A percentile compares a stretch with the other conserved stretches of the same genome.
Conservation (phyloP, 2,888 invertebrate genomes). For the Trissoscelio sp. region DNA sequence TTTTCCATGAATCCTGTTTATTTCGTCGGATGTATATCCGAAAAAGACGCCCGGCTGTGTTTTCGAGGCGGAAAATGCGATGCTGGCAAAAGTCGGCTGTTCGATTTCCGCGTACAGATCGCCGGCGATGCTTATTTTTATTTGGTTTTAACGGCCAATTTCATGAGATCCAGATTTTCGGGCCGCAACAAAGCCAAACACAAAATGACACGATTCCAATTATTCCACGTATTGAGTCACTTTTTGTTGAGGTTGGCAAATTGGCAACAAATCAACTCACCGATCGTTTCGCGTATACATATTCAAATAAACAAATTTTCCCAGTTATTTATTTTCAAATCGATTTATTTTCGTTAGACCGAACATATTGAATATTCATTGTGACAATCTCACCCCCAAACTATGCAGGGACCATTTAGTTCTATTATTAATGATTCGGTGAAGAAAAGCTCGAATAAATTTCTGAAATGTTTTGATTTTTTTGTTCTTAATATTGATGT, state of each 20-base stretch:
- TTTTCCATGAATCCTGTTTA: conserved; percentile 4
- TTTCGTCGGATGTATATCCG: conserved; percentile 5
- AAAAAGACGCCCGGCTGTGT: neutral
- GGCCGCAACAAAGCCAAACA: conserved; percentile 48
- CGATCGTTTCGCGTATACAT: conserved; percentile 18
- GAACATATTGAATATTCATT: conserved; percentile 40
- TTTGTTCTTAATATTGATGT: conserved; percentile 3
- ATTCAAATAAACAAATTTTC: conserved; percentile 40
- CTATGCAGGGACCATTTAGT: conserved; percentile 3
- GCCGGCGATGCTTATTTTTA: conserved; percentile 49
- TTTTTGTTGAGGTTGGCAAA: conserved; percentile 42
- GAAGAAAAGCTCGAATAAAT: neutral
- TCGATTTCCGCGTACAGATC: conserved; percentile 38
- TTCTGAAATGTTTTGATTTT: neutral
- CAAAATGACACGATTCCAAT: conserved; percentile 61
- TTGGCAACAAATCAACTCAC: conserved; percentile 56
- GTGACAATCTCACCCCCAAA: conserved; percentile 3
- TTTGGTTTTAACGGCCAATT: conserved; percentile 59
- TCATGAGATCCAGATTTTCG: conserved; percentile 60
- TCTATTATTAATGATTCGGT: conserved; percentile 18
- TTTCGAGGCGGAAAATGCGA: conserved; percentile 20
- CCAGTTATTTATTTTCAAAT: conserved; percentile 45
- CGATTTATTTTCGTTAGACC: conserved; percentile 29
- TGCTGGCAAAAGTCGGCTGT: conserved; percentile 29
- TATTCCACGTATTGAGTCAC: conserved; percentile 49